Base-by-base conservation (phyloP, 2,113 vertebrate species). In the Pomatostomus ruficeps region DNA sequence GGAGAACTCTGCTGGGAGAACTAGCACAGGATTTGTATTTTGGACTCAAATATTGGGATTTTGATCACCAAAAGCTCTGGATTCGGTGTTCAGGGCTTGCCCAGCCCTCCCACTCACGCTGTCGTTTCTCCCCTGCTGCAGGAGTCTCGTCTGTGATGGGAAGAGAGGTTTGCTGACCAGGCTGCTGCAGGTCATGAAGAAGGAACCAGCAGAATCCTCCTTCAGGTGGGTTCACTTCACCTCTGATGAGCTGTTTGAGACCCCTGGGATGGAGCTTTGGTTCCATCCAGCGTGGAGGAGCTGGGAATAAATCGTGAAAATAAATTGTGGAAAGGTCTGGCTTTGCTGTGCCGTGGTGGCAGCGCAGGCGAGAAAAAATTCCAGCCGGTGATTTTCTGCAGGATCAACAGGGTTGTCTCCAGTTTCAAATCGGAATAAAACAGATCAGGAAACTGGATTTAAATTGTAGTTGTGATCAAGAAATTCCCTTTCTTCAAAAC, bases 111-210 rank as follows among this genome's bases (percentile, higher is more conserved):
- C 31, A n/a, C 45, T 87, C 58, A 91, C 1, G 9, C 38, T 93
- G 20, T 67, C 7, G n/a, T 74, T 85, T 88, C 68, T 80, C 70
- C 18, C 3, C 0, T 92, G 43, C 96, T 96, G 74, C 85, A 99
- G 99, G 98, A 99, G 98, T 91, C 97, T 99, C 55, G 99, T 99
- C 61, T 99, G 99, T 93, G 99, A 99, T 71, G 99, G 99, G 46
- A 99, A 99, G 79, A 99, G 99, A 95, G 99, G 99, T 11, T 98
- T 99, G 87, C 96, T 99, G 89, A 99, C 99, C 18, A 98, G 99
- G 11, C 97, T 99, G 40, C 98, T 99, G 13, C 98, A 99, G 17
- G 99, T 99, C 88, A 99, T 99, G 99, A 99, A 99, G 97, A 99
- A 99, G 89, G 99, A 99, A 73, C 99, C 99, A 24, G 98, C 99